Conservation (phyloP, 1,140 invertebrate species). For the Apocrypta bakeri region DNA sequence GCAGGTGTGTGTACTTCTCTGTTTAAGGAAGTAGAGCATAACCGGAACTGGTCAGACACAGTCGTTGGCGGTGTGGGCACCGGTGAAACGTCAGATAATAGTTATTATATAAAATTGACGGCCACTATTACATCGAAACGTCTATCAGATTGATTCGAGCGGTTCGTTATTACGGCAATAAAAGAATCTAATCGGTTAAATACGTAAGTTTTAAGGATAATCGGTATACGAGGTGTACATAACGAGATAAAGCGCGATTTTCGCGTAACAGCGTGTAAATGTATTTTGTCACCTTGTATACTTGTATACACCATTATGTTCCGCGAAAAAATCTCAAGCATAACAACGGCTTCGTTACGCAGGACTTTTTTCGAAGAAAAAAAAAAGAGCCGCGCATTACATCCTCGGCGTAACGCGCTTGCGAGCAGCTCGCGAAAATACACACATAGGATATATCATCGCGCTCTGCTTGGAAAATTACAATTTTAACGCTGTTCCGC, state of each 20-base stretch:
- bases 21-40: not conserved
- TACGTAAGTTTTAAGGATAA: no score
- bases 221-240: no score
- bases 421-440: not conserved
- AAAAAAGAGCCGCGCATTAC: no score
- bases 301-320: no score
- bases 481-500: constrained; percentile 22
- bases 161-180: no score
- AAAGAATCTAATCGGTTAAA: no score
- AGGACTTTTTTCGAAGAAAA: not conserved
- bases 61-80: no score
- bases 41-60: not conserved
- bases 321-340: not conserved
- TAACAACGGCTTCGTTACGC: not conserved
- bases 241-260: no score
- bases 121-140: not conserved
- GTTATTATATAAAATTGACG: not conserved
- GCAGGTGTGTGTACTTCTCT: not conserved
- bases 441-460: not conserved
- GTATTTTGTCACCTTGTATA: no score
- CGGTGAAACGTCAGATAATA: not conserved
- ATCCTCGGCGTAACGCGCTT: no score
- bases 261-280: no score
- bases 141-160: not conserved
- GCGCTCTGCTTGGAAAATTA: constrained; percentile 5